These are phyloP conservation scores for Lophotriccus pileatus DNA, from an alignment of 2,797 vertebrate genomes.

Conservation along the genomic window DNA sequence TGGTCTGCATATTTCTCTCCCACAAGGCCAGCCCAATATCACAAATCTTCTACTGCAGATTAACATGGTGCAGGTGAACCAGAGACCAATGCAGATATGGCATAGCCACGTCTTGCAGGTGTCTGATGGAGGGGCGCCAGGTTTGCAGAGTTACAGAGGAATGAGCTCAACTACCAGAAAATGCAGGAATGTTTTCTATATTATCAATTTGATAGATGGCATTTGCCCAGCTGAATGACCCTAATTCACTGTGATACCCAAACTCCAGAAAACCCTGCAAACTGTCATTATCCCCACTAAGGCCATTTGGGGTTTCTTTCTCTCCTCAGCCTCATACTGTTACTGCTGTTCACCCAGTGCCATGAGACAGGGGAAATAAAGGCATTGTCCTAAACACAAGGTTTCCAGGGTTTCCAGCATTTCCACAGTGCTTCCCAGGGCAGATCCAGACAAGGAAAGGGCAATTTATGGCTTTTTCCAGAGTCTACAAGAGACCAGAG, in stretches of 20 bases:
- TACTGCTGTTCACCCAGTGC: accelerated
- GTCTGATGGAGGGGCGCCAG: not conserved
- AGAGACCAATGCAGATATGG: accelerated
- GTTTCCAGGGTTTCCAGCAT: not conserved
- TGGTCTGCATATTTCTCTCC: not conserved
- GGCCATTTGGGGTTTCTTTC: not conserved
- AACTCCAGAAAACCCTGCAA: not conserved
- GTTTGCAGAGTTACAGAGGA: not conserved
- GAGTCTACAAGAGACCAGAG: not conserved
- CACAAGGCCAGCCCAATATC: not conserved
- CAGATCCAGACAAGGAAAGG: not conserved
- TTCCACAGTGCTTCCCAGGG: not conserved
- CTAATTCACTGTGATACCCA: not conserved
- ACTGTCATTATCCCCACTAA: accelerated
- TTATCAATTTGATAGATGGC: not conserved
- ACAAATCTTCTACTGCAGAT: not conserved
- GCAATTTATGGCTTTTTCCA: not conserved
- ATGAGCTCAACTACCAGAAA: not conserved
- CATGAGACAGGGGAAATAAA: accelerated
- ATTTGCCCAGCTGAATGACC: not conserved
- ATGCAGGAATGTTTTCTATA: not conserved
- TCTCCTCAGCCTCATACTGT: not conserved
- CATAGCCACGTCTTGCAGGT: not conserved
- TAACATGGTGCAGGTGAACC: not conserved
- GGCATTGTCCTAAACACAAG: not conserved